A percentile compares a stretch with the other conserved stretches of the same genome.
phyloP scores from a whole-genome alignment of 2,113 vertebrate genomes.

The Mirza zaza region DNA sequence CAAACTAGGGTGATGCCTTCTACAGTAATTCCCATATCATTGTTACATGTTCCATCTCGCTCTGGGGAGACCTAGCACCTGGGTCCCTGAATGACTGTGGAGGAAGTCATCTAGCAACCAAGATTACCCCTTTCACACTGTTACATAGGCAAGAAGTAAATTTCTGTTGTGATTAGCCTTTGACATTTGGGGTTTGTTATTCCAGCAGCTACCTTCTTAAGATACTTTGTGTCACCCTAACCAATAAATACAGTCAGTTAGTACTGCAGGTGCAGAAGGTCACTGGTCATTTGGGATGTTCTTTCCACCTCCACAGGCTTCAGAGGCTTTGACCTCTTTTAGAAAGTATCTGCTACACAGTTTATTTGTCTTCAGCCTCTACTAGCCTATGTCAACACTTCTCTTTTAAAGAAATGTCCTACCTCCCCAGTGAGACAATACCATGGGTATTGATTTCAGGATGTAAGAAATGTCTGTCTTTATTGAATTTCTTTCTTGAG shows the following conservation, averaged over 20 bases:
- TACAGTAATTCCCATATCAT: neutral
- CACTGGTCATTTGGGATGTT: neutral
- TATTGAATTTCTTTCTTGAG: conserved; percentile 4
- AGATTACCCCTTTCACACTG: neutral
- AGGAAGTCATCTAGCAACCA: neutral
- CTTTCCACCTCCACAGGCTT: neutral
- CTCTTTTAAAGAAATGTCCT: neutral
- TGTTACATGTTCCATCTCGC: neutral
- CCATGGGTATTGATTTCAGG: neutral
- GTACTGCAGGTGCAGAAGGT: neutral
- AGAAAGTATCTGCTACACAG: neutral
- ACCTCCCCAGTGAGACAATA: neutral
- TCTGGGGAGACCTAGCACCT: neutral
- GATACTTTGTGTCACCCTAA: neutral
- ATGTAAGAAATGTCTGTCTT: neutral
- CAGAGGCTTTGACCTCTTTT: neutral
- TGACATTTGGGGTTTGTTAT: neutral
- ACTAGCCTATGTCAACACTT: neutral
- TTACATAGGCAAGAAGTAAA: neutral
- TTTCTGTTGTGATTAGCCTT: neutral
- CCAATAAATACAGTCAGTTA: neutral
- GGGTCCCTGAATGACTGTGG: neutral
- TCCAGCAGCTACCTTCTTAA: neutral
- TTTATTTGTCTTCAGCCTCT: neutral
- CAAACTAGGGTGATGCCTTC: neutral